These are phyloP conservation scores for Trinectes maculatus DNA, from an alignment of 2,113 vertebrate genomes.

Conservation along the genomic window DNA sequence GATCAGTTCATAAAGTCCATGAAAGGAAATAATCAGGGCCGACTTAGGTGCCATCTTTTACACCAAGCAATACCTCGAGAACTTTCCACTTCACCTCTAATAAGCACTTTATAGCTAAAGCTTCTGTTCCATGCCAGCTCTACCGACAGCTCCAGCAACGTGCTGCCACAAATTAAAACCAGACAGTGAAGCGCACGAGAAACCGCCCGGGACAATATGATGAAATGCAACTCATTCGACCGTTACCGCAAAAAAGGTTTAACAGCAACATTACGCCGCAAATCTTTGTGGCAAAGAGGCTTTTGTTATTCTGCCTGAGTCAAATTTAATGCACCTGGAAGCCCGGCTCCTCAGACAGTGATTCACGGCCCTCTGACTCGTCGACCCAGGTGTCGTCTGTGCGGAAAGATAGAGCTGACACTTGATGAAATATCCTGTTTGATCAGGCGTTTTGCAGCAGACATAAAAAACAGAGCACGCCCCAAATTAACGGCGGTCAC, in stretches of 20 bases:
- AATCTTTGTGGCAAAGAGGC: constrained; percentile 33
- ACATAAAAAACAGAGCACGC: neutral
- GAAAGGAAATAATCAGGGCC: constrained; percentile 2
- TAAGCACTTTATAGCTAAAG: constrained; percentile 35
- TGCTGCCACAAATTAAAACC: constrained; percentile 56
- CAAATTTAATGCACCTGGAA: constrained; percentile 56
- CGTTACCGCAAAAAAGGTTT: constrained; percentile 25
- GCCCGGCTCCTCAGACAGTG: constrained; percentile 26
- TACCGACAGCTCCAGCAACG: constrained; percentile 19
- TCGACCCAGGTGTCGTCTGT: neutral
- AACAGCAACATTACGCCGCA: constrained; percentile 50
- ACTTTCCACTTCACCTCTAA: constrained; percentile 36
- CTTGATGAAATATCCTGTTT: constrained; percentile 26
- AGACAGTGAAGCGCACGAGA: constrained; percentile 27
- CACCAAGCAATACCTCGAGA: constrained; percentile 5
- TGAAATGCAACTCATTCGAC: constrained; percentile 46
- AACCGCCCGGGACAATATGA: constrained; percentile 24
- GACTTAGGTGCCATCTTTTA: constrained; percentile 18
- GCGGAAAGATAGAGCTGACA: constrained; percentile 15
- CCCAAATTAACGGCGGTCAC: neutral
- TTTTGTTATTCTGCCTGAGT: constrained; percentile 54
- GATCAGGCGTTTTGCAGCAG: constrained; percentile 16
- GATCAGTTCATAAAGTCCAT: neutral
- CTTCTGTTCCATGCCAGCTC: constrained; percentile 29
- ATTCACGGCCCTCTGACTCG: constrained; percentile 29